Percentiles rank a stretch among this genome's conserved stretches.
phyloP scores from a whole-genome alignment of 2,888 invertebrate species.

The Smittia sp. region DNA sequence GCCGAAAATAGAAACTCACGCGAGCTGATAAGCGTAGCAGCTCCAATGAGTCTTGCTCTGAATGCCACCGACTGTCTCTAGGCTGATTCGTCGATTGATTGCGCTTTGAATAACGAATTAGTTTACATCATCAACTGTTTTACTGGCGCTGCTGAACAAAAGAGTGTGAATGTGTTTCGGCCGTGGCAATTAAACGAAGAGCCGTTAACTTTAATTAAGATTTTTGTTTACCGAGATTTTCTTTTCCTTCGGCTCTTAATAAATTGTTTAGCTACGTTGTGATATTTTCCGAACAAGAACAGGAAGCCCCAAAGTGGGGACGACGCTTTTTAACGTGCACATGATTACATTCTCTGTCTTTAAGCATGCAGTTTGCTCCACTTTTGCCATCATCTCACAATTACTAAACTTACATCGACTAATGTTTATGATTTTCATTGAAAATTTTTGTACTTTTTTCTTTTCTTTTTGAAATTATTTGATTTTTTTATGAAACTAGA shows the following conservation, averaged over 20 bases:
- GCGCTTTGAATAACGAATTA: background rate
- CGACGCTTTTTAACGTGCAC: background rate
- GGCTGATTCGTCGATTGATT: background rate
- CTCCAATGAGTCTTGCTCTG: background rate
- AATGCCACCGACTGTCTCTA: background rate
- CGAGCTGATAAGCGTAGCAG: background rate
- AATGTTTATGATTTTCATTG: constrained; percentile 35
- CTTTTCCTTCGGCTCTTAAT: background rate
- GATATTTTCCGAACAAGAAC: constrained; percentile 15
- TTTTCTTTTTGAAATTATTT: constrained; percentile 36
- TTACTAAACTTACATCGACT: constrained; percentile 25
- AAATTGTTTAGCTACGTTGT: background rate
- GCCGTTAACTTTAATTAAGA: constrained; percentile 13
- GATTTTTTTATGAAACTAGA: constrained; percentile 37
- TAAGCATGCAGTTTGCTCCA: constrained; percentile 25
- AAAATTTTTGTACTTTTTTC: constrained; percentile 41
- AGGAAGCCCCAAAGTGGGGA: background rate
- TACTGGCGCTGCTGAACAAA: constrained; percentile 6
- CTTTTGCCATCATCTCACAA: constrained; percentile 18
- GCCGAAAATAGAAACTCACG: background rate
- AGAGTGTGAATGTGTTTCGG: background rate
- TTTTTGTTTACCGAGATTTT: background rate
- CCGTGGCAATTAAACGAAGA: background rate
- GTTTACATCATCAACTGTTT: background rate
- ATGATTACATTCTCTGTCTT: background rate